Base-by-base conservation (phyloP, 2,113 vertebrate species). In the Ammospiza caudacuta region DNA sequence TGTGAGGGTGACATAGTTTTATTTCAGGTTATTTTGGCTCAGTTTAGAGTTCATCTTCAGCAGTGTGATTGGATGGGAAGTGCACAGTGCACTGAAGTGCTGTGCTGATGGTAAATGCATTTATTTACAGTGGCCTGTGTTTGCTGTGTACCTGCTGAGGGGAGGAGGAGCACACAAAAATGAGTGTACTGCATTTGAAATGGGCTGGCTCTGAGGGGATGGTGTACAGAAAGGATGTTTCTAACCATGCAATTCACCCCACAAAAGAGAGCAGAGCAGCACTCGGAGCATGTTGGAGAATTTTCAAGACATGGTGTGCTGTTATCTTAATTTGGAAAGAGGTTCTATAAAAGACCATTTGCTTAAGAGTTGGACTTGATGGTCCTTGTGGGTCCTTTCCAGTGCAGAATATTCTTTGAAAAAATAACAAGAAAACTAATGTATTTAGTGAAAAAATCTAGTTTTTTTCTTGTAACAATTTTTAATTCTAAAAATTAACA, bases 21-120 rank as follows among this genome's bases (percentile, higher is more conserved):
- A 15, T 80, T 89, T 66, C 51, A 58, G 64, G 58, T 79, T 95
- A 57, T 82, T 95, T 94, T 95, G 93, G 19, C 31, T 81, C 37
- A 75, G 24, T 29, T 66, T 52, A 44, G 24, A 24, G 39, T 51
- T 49, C 35, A 22, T 70, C 46, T 81, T 82, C 63, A 58, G 78
- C 74, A 75, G 23, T 41, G 11, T 47, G 61, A 33, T 5, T 76
- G 72, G 68, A 68, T 80, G 35, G 69, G 17, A 68, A 63, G 23
- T 20, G 23, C 46, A 9, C 35, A 68, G 11, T 12, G 7, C n/a
- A 25, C 25, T 35, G 29, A 13, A 25, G n/a, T 75, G 23, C 55
- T 58, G 33, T 62, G 19, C 15, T 55, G 44, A 24, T 69, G 74
- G 51, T 54, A 66, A 63, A 85, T 11, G 11, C 7, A 55, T 16